phyloP scores from a whole-genome alignment of 1,140 invertebrate species.

The Lordiphosa clarofinis region DNA sequence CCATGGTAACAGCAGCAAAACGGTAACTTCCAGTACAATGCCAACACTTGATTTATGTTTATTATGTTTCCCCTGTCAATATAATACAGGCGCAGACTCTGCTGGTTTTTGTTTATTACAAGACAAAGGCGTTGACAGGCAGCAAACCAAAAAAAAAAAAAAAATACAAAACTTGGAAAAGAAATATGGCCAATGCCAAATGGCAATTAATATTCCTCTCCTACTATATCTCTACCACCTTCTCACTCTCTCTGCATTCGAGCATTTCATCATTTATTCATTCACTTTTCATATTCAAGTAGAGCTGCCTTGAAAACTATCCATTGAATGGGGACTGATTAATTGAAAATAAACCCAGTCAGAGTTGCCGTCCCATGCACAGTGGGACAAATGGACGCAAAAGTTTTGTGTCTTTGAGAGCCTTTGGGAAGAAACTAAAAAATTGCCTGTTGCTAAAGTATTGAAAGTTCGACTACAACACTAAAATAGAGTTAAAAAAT shows the following conservation, averaged over 20 bases:
- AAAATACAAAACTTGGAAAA: conserved; percentile 3
- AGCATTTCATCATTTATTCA: conserved; percentile 61
- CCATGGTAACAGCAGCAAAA: conserved; percentile 2
- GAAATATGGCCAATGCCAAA: conserved; percentile 38
- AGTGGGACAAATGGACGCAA: too few relatives aligned
- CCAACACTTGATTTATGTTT: conserved; percentile 70
- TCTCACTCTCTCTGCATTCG: neutral
- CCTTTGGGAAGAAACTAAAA: too few relatives aligned
- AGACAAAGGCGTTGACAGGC: conserved; percentile 68
- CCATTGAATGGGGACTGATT: conserved; percentile 51
- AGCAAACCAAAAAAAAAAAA: conserved; percentile 16
- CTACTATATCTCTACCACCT: conserved; percentile 1
- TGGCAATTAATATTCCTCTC: conserved; percentile 48
- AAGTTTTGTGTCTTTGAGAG: too few relatives aligned
- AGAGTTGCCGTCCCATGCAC: conserved; percentile 1
- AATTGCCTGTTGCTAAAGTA: too few relatives aligned
- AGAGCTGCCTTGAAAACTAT: conserved; percentile 19
- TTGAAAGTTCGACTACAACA: too few relatives aligned
- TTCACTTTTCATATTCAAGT: conserved; percentile 46
- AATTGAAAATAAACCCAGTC: conserved; percentile 67
- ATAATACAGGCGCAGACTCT: conserved; percentile 25
- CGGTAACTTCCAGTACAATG: conserved; percentile 39
- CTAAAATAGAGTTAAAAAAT: too few relatives aligned
- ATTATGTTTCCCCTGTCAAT: conserved; percentile 68
- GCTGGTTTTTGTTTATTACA: conserved; percentile 44